Percentiles rank a stretch among this genome's conserved stretches.
These are phyloP conservation scores for Glaucopsyche alexis DNA, from an alignment of 2,888 invertebrate species.

Conservation along the genomic window DNA sequence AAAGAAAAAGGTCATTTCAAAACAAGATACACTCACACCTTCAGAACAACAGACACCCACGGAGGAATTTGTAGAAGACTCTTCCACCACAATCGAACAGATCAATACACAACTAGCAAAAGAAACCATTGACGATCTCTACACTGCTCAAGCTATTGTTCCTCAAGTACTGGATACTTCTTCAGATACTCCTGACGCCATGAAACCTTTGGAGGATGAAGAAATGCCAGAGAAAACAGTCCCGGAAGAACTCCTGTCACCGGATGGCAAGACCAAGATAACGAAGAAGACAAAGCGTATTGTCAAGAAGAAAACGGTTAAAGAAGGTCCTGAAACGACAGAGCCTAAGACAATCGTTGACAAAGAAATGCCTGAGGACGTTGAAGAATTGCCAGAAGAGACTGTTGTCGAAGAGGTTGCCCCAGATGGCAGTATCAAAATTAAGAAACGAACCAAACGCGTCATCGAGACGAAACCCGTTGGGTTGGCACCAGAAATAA, in stretches of 20 bases:
- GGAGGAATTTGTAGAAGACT: no score
- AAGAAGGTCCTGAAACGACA: slow-evolving; percentile 38
- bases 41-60: no score
- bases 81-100: no score
- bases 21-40: no score
- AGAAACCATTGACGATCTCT: background rate
- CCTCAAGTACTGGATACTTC: background rate
- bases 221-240: slow-evolving; percentile 44
- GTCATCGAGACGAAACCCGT: background rate
- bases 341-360: slow-evolving; percentile 45
- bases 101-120: no score
- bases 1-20: no score
- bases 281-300: slow-evolving; percentile 36
- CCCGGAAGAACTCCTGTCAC: slow-evolving; percentile 51
- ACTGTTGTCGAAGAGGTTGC: slow-evolving; percentile 33
- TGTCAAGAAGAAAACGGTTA: slow-evolving; percentile 50
- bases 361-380: slow-evolving; percentile 44
- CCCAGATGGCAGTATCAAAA: background rate
- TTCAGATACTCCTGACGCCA: slow-evolving; percentile 33
- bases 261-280: slow-evolving; percentile 47
- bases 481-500: slow-evolving; percentile 26
- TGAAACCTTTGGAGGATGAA: slow-evolving; percentile 33
- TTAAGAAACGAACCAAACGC: background rate
- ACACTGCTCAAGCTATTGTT: background rate
- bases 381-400: slow-evolving; percentile 35